These are phyloP conservation scores for Hydrophis major DNA, from an alignment of 2,797 vertebrate genomes.

Conservation along the genomic window DNA sequence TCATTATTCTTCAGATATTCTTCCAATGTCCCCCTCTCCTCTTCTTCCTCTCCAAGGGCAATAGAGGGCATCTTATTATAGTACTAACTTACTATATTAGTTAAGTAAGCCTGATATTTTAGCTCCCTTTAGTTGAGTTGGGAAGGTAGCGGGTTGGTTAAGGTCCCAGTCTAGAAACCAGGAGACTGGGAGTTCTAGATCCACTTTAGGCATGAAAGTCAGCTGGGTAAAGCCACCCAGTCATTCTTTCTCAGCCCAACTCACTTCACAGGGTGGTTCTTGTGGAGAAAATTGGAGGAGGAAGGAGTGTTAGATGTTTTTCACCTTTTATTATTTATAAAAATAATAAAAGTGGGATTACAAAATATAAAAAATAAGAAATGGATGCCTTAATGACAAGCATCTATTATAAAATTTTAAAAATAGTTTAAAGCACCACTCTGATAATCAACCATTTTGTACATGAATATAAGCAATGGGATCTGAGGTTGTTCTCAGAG, in stretches of 20 bases:
- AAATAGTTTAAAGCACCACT: neutral
- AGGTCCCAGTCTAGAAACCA: neutral
- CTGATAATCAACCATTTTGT: neutral
- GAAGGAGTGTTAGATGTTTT: neutral
- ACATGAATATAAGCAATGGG: neutral
- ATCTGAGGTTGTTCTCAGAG: neutral
- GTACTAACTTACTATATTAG: neutral
- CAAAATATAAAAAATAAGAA: neutral
- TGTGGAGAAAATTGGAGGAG: neutral
- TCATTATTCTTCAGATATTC: neutral
- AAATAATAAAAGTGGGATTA: neutral
- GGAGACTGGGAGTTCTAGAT: neutral
- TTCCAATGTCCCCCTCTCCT: neutral
- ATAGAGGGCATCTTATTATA: neutral
- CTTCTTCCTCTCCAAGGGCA: neutral
- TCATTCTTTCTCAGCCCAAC: neutral
- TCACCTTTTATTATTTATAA: neutral
- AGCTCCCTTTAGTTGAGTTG: neutral
- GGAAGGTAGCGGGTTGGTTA: neutral
- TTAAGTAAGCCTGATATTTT: neutral
- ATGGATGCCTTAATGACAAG: neutral
- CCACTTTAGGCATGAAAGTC: neutral
- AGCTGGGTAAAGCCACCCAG: neutral
- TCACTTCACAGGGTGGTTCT: neutral
- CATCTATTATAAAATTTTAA: neutral